A percentile compares a stretch with the other conserved stretches of the same genome.
These are phyloP conservation scores for Drosophila subquinaria DNA, from an alignment of 2,888 invertebrate genomes.

Conservation along the genomic window DNA sequence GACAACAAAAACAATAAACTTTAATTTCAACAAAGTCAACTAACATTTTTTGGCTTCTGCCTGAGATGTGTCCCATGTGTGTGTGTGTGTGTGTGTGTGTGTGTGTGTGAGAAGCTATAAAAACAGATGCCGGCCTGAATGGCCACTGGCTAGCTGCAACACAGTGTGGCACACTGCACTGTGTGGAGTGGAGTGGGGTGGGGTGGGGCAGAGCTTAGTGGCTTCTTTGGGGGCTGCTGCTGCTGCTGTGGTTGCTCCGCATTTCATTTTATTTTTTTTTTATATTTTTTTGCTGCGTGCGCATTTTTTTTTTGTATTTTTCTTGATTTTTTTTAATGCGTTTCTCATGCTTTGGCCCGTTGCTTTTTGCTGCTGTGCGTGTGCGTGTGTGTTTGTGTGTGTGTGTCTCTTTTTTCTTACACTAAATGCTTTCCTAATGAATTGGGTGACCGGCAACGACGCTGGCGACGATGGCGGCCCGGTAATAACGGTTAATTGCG, in stretches of 20 bases:
- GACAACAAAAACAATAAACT: slow-evolving; percentile 65
- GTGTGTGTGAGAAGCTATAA: slow-evolving; percentile 54
- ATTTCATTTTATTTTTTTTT: slow-evolving; percentile 42
- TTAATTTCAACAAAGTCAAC: slow-evolving; percentile 70
- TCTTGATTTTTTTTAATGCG: slow-evolving; percentile 70
- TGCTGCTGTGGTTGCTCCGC: slow-evolving; percentile 47
- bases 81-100: slow-evolving; percentile 36
- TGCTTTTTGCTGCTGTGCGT: slow-evolving; percentile 65
- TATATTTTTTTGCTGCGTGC: slow-evolving; percentile 44
- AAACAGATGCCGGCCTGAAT: slow-evolving; percentile 62
- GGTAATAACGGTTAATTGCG: slow-evolving; percentile 83
- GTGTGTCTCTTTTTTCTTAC: slow-evolving; percentile 36
- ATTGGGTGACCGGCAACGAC: slow-evolving; percentile 76
- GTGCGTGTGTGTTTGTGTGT: slow-evolving; percentile 13
- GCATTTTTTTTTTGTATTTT: slow-evolving; percentile 32
- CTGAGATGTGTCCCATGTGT: slow-evolving; percentile 27
- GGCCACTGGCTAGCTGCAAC: slow-evolving; percentile 35
- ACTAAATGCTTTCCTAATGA: slow-evolving; percentile 81
- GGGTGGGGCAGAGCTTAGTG: slow-evolving; percentile 20
- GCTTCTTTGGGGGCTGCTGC: slow-evolving; percentile 39
- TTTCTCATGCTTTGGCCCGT: slow-evolving; percentile 79
- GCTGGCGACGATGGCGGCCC: slow-evolving; percentile 59
- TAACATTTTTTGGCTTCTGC: slow-evolving; percentile 49
- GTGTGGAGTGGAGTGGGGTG: not conserved
- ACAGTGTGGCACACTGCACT: slow-evolving; percentile 10